phyloP scores from a whole-genome alignment of 2,888 invertebrate species.

The Drosophila neotestacea region DNA sequence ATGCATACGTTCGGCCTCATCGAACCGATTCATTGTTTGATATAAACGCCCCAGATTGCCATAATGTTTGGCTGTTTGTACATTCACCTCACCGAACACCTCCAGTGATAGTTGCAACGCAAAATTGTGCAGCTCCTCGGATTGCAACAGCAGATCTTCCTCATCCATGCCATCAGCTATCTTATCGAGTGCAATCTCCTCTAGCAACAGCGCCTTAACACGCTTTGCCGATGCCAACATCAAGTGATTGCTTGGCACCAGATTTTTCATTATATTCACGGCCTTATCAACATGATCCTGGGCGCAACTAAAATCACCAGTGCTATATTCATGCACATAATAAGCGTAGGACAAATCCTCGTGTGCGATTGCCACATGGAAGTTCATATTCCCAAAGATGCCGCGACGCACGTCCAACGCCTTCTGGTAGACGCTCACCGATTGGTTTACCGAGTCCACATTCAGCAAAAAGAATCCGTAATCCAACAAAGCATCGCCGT shows the following conservation, averaged over 20 bases:
- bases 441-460: slow-evolving; percentile 93
- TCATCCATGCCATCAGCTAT: slow-evolving; percentile 86
- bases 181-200: slow-evolving; percentile 96
- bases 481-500: slow-evolving; percentile 93
- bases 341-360: slow-evolving; percentile 97
- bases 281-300: slow-evolving; percentile 93
- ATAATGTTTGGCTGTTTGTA: slow-evolving; percentile 98
- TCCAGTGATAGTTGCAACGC: slow-evolving; percentile 92
- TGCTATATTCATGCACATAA: slow-evolving; percentile 96
- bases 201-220: slow-evolving; percentile 95
- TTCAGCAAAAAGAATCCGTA: slow-evolving; percentile 96
- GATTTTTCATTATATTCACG: slow-evolving; percentile 91
- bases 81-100: slow-evolving; percentile 96
- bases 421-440: slow-evolving; percentile 93
- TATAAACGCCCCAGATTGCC: slow-evolving; percentile 97
- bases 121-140: slow-evolving; percentile 93
- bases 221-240: slow-evolving; percentile 95
- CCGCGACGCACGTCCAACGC: slow-evolving; percentile 90
- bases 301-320: slow-evolving; percentile 93
- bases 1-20: slow-evolving; percentile 96
- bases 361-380: slow-evolving; percentile 95
- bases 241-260: slow-evolving; percentile 93
- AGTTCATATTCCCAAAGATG: slow-evolving; percentile 93
- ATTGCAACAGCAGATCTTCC: slow-evolving; percentile 89
- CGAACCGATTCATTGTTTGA: slow-evolving; percentile 95